Evolutionary conservation across 2,888 invertebrate genomes (phyloP).

Genomic region (Stenichneumon culpator): DNA sequence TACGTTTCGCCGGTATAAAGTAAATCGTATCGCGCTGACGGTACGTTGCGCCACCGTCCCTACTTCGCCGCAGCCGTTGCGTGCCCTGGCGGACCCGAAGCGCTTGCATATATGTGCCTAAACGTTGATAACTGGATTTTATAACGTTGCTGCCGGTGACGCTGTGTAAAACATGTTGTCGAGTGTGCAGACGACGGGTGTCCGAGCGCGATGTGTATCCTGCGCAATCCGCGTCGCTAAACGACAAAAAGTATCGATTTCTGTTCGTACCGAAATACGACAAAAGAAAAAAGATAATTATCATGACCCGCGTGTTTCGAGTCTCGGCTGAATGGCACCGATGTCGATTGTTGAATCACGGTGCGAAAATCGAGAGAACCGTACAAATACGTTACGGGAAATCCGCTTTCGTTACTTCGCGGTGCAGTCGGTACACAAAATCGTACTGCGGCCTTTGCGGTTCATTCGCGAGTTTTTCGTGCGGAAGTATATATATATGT

Average conservation of each 20-base stretch:
- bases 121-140: slow-evolving; percentile 42
- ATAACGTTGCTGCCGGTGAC: slow-evolving; percentile 47
- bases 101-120: slow-evolving; percentile 13
- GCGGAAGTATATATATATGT: not conserved
- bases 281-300: not conserved
- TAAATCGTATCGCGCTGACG: slow-evolving; percentile 22
- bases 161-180: slow-evolving; percentile 54
- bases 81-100: not conserved
- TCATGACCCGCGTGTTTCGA: not conserved
- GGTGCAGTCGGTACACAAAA: slow-evolving; percentile 43
- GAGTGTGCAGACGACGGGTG: slow-evolving; percentile 20
- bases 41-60: not conserved
- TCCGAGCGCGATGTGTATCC: not conserved
- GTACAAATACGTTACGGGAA: slow-evolving; percentile 41
- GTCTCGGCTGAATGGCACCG: not conserved
- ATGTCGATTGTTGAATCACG: not conserved
- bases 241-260: not conserved
- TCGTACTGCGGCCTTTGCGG: slow-evolving; percentile 62
- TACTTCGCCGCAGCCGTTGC: slow-evolving; percentile 11
- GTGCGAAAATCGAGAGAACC: not conserved
- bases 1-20: slow-evolving; percentile 35
- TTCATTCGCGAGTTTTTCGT: slow-evolving; percentile 16
- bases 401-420: slow-evolving; percentile 58
- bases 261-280: not conserved
- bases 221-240: not conserved